phyloP scores from a whole-genome alignment of 2,797 vertebrate species.

The Fringilla coelebs region DNA sequence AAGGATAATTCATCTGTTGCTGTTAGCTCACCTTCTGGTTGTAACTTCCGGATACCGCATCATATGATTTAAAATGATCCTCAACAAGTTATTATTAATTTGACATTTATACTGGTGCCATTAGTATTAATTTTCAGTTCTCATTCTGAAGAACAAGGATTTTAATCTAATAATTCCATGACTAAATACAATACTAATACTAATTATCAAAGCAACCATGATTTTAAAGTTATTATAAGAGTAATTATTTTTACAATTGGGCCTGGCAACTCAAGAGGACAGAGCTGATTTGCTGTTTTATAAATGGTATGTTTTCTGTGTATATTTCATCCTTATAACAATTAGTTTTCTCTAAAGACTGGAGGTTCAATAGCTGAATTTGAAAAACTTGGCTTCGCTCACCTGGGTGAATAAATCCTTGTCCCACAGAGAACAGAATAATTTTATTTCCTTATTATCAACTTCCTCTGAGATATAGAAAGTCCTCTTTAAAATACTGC shows the following conservation, averaged over 20 bases:
- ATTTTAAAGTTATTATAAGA: background rate
- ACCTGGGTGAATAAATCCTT: background rate
- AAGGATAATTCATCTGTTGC: background rate
- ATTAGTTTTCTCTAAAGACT: background rate
- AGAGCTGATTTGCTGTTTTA: background rate
- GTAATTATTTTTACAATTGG: background rate
- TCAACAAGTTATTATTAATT: background rate
- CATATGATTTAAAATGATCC: background rate
- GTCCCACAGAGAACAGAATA: background rate
- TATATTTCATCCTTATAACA: background rate
- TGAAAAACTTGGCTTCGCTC: background rate
- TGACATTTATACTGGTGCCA: background rate
- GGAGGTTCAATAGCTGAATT: background rate
- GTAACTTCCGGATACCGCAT: background rate
- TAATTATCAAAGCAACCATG: background rate
- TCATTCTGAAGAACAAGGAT: background rate
- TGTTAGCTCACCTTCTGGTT: background rate
- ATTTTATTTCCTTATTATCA: background rate
- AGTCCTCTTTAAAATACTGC: slow-evolving; percentile 31
- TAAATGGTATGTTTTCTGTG: background rate
- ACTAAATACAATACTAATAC: background rate
- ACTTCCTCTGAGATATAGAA: slow-evolving; percentile 28
- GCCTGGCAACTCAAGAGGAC: background rate
- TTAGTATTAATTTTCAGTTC: background rate
- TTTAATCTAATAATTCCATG: background rate